These are phyloP conservation scores for Cebus imitator DNA, from an alignment of 2,113 vertebrate genomes.

Conservation along the genomic window DNA sequence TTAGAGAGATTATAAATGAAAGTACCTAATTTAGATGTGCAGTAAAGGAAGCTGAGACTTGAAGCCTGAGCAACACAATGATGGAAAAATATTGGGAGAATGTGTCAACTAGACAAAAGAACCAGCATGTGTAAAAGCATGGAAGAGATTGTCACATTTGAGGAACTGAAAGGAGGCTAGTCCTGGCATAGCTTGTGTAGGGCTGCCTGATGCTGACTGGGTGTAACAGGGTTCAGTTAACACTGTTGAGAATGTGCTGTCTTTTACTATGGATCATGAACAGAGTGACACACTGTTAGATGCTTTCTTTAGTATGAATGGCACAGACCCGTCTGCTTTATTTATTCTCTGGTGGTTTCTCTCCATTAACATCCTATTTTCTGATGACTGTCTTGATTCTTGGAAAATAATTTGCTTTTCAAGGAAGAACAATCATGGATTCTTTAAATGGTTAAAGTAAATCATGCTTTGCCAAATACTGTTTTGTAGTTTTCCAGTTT, in stretches of 20 bases:
- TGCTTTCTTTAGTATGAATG: neutral
- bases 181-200: neutral
- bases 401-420: constrained; percentile 23
- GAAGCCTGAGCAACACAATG: neutral
- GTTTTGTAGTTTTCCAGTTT: constrained; percentile 22
- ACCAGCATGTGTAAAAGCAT: neutral
- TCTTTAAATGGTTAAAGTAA: constrained; percentile 25
- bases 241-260: neutral
- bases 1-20: neutral
- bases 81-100: neutral
- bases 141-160: neutral
- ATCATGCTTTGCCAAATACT: neutral
- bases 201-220: neutral
- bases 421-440: neutral
- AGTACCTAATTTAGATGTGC: neutral
- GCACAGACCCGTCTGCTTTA: neutral
- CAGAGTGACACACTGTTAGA: neutral
- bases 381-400: constrained; percentile 3
- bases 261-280: neutral
- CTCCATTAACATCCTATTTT: neutral
- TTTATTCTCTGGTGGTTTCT: constrained; percentile 3
- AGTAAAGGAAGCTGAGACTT: neutral
- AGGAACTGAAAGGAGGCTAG: neutral
- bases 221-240: neutral
- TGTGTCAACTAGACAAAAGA: neutral